These are phyloP conservation scores for Calycopis cecrops DNA, from an alignment of 1,140 invertebrate species.

Conservation along the genomic window DNA sequence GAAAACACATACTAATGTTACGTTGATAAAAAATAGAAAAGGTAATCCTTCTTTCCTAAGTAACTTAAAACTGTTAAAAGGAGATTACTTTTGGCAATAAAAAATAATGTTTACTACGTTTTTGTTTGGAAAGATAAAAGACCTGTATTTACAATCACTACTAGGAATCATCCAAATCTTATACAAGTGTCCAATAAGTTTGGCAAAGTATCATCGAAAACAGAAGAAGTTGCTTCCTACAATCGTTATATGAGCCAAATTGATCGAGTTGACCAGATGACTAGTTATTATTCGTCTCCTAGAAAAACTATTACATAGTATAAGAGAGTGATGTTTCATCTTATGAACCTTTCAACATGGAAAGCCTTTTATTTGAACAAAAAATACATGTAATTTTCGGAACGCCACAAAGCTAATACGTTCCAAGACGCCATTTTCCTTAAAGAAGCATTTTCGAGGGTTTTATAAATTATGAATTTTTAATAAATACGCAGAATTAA, in stretches of 20 bases:
- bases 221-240: conserved; percentile 7
- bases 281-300: conserved; percentile 13
- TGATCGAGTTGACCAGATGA: conserved; percentile 13
- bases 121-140: conserved; percentile 13
- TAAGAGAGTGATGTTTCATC: conserved; percentile 17
- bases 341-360: not conserved
- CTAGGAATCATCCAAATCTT: conserved; percentile 9
- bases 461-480: too few relatives aligned
- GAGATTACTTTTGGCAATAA: conserved; percentile 3
- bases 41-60: not conserved
- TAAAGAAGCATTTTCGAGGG: too few relatives aligned
- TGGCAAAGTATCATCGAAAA: conserved; percentile 2
- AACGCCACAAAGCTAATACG: too few relatives aligned
- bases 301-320: conserved; percentile 15
- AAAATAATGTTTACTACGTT: conserved; percentile 8
- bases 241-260: conserved; percentile 5
- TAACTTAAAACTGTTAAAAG: conserved; percentile 7
- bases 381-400: too few relatives aligned
- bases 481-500: too few relatives aligned
- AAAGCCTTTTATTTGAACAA: conserved; percentile 2
- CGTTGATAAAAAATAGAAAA: conserved; percentile 1
- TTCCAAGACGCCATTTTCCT: too few relatives aligned
- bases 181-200: conserved; percentile 6
- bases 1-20: not conserved
- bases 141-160: conserved; percentile 10